Conservation (phyloP, 2,888 invertebrate genomes). For the Drosophila prostipennis region DNA sequence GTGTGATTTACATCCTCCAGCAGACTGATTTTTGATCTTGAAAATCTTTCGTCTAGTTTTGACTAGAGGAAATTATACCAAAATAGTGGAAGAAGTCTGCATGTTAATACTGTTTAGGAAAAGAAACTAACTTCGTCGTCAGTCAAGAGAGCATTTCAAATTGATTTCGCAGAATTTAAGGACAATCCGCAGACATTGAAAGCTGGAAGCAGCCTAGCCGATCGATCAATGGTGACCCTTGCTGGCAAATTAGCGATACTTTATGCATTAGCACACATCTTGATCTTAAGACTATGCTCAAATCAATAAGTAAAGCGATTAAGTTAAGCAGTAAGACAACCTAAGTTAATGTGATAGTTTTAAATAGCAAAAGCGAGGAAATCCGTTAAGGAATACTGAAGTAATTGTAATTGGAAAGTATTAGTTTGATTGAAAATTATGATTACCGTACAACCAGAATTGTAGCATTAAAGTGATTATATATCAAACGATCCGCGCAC, state of each 20-base stretch:
- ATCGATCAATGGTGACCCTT: conserved; percentile 6
- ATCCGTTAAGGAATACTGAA: conserved; percentile 1
- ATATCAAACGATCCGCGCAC: conserved; percentile 14
- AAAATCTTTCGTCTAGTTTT: conserved; percentile 21
- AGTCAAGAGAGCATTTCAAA: conserved; percentile 8
- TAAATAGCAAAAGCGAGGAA: conserved; percentile 16
- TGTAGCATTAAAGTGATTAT: conserved; percentile 1
- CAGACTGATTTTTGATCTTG: conserved; percentile 44
- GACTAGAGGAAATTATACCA: conserved; percentile 29
- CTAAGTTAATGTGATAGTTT: conserved; percentile 22
- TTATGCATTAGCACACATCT: conserved; percentile 8
- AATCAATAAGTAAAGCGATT: conserved; percentile 3
- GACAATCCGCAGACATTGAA: not conserved
- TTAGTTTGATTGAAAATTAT: conserved; percentile 38
- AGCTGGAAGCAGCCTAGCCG: not conserved
- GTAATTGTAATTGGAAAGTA: conserved; percentile 33
- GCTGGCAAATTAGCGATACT: conserved; percentile 10
- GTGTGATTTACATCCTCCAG: conserved; percentile 21
- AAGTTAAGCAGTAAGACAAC: conserved; percentile 22
- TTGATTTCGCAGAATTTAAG: conserved; percentile 21
- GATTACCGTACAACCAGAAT: conserved; percentile 4
- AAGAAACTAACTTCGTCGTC: conserved; percentile 20
- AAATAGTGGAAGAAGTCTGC: conserved; percentile 40
- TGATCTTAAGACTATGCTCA: conserved; percentile 30
- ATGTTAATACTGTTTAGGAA: conserved; percentile 26